Percentiles rank a stretch among this genome's conserved stretches.
These are phyloP conservation scores for Diglossa cyanea DNA, from an alignment of 2,797 vertebrate species.

Conservation along the genomic window DNA sequence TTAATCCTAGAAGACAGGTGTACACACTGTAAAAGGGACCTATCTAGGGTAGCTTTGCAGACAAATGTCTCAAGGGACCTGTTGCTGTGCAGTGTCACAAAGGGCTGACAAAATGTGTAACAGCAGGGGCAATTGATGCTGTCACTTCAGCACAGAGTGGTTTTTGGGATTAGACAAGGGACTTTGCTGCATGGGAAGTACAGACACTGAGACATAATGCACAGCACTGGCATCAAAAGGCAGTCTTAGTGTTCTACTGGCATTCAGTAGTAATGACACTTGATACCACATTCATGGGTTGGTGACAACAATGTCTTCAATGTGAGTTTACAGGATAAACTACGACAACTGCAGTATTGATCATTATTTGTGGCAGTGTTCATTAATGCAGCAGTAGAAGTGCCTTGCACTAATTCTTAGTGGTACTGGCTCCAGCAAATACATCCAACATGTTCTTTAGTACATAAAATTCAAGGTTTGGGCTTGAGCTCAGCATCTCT, in stretches of 20 bases:
- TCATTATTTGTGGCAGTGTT: not conserved
- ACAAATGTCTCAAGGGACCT: not conserved
- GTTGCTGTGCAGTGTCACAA: not conserved
- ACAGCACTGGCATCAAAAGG: not conserved
- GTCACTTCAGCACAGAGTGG: not conserved
- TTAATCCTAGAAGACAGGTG: not conserved
- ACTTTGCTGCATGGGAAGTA: not conserved
- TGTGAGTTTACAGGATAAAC: not conserved
- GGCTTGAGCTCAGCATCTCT: not conserved
- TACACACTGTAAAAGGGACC: not conserved
- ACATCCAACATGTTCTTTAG: not conserved
- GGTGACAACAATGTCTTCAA: not conserved
- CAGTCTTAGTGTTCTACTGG: not conserved
- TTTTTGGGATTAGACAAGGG: not conserved
- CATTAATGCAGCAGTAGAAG: not conserved
- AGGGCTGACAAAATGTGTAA: not conserved
- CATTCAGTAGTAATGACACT: not conserved
- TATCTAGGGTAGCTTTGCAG: not conserved
- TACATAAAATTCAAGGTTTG: not conserved
- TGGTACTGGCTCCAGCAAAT: not conserved
- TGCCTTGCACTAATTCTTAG: not conserved
- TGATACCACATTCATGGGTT: not conserved
- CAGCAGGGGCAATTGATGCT: not conserved
- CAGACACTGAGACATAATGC: not conserved
- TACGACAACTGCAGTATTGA: not conserved